Base-by-base conservation (phyloP, 2,797 vertebrate species). In the Brachymystax lenok region DNA sequence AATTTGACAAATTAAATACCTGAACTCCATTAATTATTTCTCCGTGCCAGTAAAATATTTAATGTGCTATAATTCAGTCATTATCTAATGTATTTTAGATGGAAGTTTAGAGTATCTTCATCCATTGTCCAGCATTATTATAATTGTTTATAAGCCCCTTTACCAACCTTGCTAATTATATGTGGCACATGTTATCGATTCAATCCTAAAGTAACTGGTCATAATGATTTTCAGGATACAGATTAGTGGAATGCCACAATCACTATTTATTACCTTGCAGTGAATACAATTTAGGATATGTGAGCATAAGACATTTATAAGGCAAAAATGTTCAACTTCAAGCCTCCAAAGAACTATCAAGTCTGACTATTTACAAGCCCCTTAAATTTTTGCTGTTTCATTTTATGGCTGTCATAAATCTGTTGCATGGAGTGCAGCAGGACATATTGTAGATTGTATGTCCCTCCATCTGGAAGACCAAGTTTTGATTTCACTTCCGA, bases 401-500 rank as follows among this genome's bases (percentile, higher is more conserved):
- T 84, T 83, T 74, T 69, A 70, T 72, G 74, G 77, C 73, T 52
- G 75, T 64, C 79, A 52, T 3, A 14, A 73, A 69, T 82, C 80
- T 84, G 82, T 88, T 82, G 83, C 78, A 66, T 24, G 0, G 67
- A 84, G 82, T 76, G 80, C 84, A 83, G 69, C 71, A 66, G 56
- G 84, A 84, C 88, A 91, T 90, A 91, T 90, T 91, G 87, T 79
- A 80, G 82, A 81, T 84, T 83, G 87, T 87, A 87, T 92, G 88
- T 87, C 84, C 81, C 75, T 88, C 90, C 90, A 90, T 93, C 88
- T 92, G 91, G 87, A 91, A 87, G 84, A 87, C 75, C 84, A 77
- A 76, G 75, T 89, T 90, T 88, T 86, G 89, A 90, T 92, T 90
- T 87, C 84, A 86, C 86, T 87, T 84, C 80, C 80, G 84, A 89